phyloP scores from a whole-genome alignment of 2,888 invertebrate species.

The Spilarctia lutea region DNA sequence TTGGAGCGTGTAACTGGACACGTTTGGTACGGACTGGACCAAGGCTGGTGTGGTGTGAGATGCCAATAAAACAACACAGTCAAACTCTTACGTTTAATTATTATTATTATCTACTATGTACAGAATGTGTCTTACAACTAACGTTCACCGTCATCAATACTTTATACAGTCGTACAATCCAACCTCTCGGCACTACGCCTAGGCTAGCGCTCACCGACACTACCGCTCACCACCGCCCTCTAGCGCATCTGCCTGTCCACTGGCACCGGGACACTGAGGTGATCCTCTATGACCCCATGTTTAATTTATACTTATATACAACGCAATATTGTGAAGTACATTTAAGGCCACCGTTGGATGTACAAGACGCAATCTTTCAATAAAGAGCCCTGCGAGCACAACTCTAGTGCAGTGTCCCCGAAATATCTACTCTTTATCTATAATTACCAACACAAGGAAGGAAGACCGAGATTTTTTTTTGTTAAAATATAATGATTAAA shows the following conservation, averaged over 20 bases:
- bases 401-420: too few relatives aligned
- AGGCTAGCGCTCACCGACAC: not conserved
- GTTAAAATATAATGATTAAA: not conserved
- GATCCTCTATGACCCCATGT: not conserved
- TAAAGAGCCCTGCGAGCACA: not conserved
- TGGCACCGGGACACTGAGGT: not conserved
- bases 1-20: not conserved
- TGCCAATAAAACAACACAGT: slow-evolving; percentile 24
- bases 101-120: slow-evolving; percentile 56
- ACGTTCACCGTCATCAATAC: slow-evolving; percentile 34
- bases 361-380: not conserved
- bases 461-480: not conserved
- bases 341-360: not conserved
- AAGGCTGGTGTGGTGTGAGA: not conserved
- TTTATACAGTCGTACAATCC: slow-evolving; percentile 30
- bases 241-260: too few relatives aligned
- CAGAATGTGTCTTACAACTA: slow-evolving; percentile 52
- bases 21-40: not conserved
- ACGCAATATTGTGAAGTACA: not conserved
- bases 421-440: too few relatives aligned
- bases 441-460: not conserved
- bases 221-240: not conserved
- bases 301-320: not conserved
- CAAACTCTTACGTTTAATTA: slow-evolving; percentile 54
- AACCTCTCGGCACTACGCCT: not conserved